Percentiles rank a stretch among this genome's conserved stretches.
Conservation (phyloP, 2,888 invertebrate genomes). For the Hypolimnas misippus region DNA sequence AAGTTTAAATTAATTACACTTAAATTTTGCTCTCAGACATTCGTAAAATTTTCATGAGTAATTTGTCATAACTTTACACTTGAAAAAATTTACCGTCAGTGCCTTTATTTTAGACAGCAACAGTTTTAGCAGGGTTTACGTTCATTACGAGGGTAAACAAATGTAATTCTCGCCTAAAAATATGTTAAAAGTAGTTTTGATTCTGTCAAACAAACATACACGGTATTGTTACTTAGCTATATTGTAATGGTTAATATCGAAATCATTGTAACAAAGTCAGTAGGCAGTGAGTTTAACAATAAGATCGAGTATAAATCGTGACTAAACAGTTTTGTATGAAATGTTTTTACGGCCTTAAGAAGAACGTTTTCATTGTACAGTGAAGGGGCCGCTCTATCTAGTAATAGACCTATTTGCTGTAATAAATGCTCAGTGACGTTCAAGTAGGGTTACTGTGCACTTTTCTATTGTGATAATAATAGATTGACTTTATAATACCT, state of each 20-base stretch:
- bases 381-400: slow-evolving; percentile 12
- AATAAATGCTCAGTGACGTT: slow-evolving; percentile 11
- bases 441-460: slow-evolving; percentile 10
- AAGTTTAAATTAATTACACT: too few species aligned
- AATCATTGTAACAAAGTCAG: not conserved
- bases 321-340: slow-evolving; percentile 10
- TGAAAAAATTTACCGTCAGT: too few species aligned
- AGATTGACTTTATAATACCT: not conserved
- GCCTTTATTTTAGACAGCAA: too few species aligned
- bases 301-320: slow-evolving; percentile 11
- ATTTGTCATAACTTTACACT: too few species aligned
- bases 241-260: not conserved
- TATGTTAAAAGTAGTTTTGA: too few species aligned
- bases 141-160: too few species aligned
- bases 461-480: slow-evolving; percentile 8
- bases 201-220: not conserved
- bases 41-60: too few species aligned
- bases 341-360: slow-evolving; percentile 9
- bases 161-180: too few species aligned
- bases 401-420: slow-evolving; percentile 17
- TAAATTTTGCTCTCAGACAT: too few species aligned
- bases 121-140: too few species aligned
- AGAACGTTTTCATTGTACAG: slow-evolving; percentile 16
- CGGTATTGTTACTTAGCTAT: not conserved
- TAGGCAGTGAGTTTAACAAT: not conserved